phyloP scores from a whole-genome alignment of 2,888 invertebrate species.

The Deilephila porcellus region DNA sequence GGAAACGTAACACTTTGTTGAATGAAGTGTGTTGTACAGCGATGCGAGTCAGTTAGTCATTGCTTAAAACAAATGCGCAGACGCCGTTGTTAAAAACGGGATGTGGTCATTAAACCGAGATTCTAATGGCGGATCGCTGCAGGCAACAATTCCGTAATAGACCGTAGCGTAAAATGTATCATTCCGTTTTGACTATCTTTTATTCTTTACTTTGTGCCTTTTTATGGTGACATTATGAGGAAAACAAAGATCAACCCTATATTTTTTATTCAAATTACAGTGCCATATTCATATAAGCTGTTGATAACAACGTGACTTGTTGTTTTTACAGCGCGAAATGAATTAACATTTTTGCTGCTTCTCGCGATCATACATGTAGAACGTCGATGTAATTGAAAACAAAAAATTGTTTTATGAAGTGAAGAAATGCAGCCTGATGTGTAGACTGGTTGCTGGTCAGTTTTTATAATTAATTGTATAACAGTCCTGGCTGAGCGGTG shows the following conservation, averaged over 20 bases:
- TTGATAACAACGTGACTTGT: no score
- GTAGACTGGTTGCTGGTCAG: not conserved
- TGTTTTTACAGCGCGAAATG: not conserved
- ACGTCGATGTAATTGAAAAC: not conserved
- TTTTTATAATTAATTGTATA: slow-evolving; percentile 18
- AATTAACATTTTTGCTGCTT: not conserved
- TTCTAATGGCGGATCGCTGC: slow-evolving; percentile 66
- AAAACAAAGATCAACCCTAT: not conserved
- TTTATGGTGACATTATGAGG: not conserved
- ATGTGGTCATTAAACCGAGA: slow-evolving; percentile 82
- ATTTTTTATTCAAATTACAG: not conserved
- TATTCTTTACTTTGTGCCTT: not conserved
- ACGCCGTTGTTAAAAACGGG: slow-evolving; percentile 74
- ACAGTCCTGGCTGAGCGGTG: not conserved
- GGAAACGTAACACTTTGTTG: slow-evolving; percentile 64
- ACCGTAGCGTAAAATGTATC: not conserved
- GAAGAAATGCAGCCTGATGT: not conserved
- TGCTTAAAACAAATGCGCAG: slow-evolving; percentile 76
- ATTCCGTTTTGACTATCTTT: not conserved
- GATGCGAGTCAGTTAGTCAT: slow-evolving; percentile 66
- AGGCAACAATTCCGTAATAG: slow-evolving; percentile 39
- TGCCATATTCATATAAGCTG: no score
- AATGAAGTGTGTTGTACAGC: slow-evolving; percentile 73
- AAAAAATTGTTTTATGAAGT: not conserved
- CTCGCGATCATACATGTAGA: not conserved